Conservation (phyloP, 2,888 invertebrate species). For the Tipula vernalis region DNA sequence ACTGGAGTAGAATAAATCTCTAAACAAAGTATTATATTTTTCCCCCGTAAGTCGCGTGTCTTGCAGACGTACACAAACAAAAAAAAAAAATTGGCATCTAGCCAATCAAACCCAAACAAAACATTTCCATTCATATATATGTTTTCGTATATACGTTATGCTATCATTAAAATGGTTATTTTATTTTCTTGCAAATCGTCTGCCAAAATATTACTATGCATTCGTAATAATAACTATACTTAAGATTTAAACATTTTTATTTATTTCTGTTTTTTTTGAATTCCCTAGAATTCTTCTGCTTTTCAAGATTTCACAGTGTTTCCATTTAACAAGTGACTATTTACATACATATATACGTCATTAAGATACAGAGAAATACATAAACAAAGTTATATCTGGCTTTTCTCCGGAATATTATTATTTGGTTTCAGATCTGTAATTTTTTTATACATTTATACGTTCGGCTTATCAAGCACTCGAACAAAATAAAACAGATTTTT, state of each 20-base stretch:
- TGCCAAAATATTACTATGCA: neutral
- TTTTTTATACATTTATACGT: neutral
- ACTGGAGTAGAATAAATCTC: neutral
- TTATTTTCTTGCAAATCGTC: neutral
- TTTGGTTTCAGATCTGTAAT: neutral
- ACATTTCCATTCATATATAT: neutral
- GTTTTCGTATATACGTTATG: neutral
- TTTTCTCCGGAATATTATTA: neutral
- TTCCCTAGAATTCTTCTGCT: neutral
- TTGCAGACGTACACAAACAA: neutral
- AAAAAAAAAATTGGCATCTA: neutral
- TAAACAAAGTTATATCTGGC: neutral
- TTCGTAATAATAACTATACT: neutral
- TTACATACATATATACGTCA: neutral
- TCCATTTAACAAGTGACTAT: neutral
- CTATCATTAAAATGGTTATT: neutral
- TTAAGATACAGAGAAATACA: neutral
- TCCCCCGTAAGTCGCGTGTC: neutral
- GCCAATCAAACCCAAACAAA: slow-evolving; percentile 4
- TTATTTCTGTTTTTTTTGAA: neutral
- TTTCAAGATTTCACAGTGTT: neutral
- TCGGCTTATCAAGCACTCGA: neutral
- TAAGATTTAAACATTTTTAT: neutral
- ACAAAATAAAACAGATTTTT: neutral
- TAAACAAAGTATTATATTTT: neutral